phyloP scores from a whole-genome alignment of 2,113 vertebrate genomes.

The Junco hyemalis region DNA sequence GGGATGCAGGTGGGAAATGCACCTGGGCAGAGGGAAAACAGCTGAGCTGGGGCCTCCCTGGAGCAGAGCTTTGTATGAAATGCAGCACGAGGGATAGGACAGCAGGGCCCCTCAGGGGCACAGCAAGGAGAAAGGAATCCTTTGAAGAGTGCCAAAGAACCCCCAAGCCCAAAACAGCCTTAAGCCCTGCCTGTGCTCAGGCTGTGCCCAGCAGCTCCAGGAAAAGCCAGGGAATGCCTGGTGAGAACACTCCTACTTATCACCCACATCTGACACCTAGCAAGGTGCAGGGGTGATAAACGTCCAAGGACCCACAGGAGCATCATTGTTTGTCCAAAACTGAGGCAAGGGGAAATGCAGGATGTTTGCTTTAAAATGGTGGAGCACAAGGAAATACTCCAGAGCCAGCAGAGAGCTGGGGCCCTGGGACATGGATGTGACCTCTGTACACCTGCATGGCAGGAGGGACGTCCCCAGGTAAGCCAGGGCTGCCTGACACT shows the following conservation, averaged over 20 bases:
- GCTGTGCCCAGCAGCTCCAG: background rate
- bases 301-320: accelerated
- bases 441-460: background rate
- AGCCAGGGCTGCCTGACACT: background rate
- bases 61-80: background rate
- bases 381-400: background rate
- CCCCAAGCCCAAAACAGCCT: background rate
- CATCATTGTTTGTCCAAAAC: background rate
- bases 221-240: background rate
- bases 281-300: background rate
- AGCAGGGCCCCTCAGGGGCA: background rate
- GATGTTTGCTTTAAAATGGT: background rate
- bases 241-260: background rate
- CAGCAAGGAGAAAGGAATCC: background rate
- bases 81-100: accelerated
- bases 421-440: accelerated
- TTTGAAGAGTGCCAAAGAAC: background rate
- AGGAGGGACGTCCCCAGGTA: background rate
- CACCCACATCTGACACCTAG: background rate
- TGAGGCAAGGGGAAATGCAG: background rate
- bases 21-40: background rate
- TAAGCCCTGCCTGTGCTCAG: background rate
- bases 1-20: background rate
- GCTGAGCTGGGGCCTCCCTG: background rate
- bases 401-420: accelerated